Evolutionary conservation across 2,113 vertebrate species (phyloP).

Genomic region (Tragelaphus imberbis): DNA sequence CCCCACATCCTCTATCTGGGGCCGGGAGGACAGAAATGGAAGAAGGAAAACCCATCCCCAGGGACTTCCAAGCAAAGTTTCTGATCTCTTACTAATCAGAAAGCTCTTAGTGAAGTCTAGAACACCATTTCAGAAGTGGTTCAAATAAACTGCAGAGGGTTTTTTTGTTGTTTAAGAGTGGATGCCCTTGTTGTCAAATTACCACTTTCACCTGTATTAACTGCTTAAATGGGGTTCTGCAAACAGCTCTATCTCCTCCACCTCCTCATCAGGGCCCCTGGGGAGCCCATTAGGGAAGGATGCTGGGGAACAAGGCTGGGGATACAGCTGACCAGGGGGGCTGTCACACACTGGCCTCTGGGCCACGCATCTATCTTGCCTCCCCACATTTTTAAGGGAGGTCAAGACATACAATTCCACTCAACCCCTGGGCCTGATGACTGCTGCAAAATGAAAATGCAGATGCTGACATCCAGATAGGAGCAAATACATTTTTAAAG

Average conservation of each 20-base stretch:
- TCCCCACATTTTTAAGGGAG: neutral
- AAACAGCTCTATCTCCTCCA: neutral
- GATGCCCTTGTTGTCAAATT: neutral
- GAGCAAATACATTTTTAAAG: conserved; percentile 31
- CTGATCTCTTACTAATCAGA: neutral
- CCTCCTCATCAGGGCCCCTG: neutral
- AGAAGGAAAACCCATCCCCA: neutral
- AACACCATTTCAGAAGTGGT: neutral
- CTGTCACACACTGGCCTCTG: neutral
- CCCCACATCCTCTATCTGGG: neutral
- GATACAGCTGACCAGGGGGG: neutral
- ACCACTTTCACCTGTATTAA: conserved; percentile 24
- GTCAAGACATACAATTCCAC: neutral
- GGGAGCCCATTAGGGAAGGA: neutral
- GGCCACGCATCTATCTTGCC: neutral
- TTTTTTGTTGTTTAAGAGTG: neutral
- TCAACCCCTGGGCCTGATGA: neutral
- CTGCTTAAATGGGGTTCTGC: conserved; percentile 21
- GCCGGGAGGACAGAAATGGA: too few species aligned
- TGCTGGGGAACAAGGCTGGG: neutral
- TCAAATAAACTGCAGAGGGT: neutral
- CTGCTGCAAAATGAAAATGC: neutral
- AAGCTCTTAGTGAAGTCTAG: neutral
- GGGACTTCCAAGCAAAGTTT: neutral
- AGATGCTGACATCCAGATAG: conserved; percentile 3